Evolutionary conservation across 2,888 invertebrate genomes (phyloP).

Genomic region (Yponomeuta evonymella): DNA sequence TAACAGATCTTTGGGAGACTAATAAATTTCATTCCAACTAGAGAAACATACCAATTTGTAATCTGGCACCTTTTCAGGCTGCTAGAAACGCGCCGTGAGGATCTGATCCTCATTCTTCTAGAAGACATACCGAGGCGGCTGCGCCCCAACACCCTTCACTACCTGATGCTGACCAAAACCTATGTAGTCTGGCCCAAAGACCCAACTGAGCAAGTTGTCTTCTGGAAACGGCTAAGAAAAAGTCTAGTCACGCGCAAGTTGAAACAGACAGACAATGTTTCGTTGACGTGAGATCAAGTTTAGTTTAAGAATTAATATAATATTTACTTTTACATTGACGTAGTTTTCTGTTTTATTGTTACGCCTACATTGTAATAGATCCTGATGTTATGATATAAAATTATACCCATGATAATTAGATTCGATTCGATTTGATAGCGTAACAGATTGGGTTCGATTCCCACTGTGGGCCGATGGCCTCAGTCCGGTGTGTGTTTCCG

Average conservation of each 20-base stretch:
- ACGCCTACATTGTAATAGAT: no score
- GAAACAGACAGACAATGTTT: conserved; percentile 41
- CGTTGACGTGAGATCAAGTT: conserved; percentile 26
- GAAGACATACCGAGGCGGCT: conserved; percentile 78
- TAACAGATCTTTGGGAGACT: no score
- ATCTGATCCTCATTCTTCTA: conserved; percentile 78
- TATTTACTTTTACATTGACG: no score
- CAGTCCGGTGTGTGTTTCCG: no score
- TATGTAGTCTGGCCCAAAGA: conserved; percentile 80
- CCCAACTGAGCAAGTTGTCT: neutral
- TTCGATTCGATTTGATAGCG: no score
- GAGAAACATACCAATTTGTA: no score
- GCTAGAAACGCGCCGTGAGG: conserved; percentile 77
- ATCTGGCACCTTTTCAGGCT: conserved; percentile 49
- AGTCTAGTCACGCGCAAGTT: conserved; percentile 39
- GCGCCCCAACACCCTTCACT: conserved; percentile 79
- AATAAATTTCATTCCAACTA: no score
- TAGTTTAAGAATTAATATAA: neutral
- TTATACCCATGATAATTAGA: no score
- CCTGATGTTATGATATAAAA: no score
- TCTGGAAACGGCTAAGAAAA: conserved; percentile 2
- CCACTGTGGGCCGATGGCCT: no score
- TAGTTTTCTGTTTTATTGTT: no score
- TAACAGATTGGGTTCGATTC: no score
- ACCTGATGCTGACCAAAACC: conserved; percentile 81